A percentile compares a stretch with the other conserved stretches of the same genome.
phyloP scores from a whole-genome alignment of 2,797 vertebrate genomes.

The Staurois parvus region DNA sequence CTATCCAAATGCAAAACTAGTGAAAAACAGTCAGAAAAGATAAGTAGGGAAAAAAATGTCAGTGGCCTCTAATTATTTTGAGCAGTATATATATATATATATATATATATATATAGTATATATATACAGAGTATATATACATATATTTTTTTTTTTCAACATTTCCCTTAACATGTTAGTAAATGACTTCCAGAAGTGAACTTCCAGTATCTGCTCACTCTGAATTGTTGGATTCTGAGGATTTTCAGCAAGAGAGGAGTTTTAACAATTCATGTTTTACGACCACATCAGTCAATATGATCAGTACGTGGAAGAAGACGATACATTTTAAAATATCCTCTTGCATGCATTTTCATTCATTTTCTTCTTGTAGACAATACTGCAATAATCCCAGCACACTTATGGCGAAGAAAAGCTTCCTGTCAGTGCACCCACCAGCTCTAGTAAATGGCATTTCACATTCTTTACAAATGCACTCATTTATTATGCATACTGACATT shows the following conservation, averaged over 20 bases:
- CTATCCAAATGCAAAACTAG: too few relatives aligned
- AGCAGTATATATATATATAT: too few relatives aligned
- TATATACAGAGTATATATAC: too few relatives aligned
- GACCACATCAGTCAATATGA: constrained; percentile 9
- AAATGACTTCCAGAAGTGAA: neutral
- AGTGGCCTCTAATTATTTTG: too few relatives aligned
- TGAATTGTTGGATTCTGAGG: neutral
- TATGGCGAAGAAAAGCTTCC: neutral
- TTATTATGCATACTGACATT: constrained; percentile 29
- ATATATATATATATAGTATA: too few relatives aligned
- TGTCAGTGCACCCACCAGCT: neutral
- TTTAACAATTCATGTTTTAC: constrained; percentile 10
- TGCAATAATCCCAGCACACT: constrained; percentile 2
- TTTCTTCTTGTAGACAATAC: neutral
- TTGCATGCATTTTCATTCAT: constrained; percentile 1
- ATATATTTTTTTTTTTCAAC: too few relatives aligned
- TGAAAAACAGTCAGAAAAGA: too few relatives aligned
- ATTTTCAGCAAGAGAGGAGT: neutral
- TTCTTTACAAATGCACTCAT: constrained; percentile 8
- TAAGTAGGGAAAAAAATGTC: too few relatives aligned
- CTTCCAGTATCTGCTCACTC: neutral
- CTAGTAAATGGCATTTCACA: neutral
- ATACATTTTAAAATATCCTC: neutral
- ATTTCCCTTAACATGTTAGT: neutral
- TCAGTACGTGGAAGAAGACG: neutral